Evolutionary conservation across 2,113 vertebrate species (phyloP).

Genomic region (Oreotrochilus melanogaster): DNA sequence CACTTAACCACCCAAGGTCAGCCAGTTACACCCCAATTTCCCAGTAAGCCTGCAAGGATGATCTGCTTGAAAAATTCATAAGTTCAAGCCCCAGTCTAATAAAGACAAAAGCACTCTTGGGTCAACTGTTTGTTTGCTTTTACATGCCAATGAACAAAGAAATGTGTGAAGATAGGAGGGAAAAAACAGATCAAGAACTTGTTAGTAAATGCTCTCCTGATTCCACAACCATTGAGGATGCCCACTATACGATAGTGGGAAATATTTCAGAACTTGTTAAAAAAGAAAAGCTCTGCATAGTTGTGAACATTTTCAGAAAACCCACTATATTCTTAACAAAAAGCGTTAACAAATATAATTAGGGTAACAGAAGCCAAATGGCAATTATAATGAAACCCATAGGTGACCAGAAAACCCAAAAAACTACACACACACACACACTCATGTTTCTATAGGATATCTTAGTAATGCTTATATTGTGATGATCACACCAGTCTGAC

Average conservation of each 20-base stretch:
- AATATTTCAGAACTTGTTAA: neutral
- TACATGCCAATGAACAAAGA: neutral
- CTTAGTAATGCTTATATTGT: neutral
- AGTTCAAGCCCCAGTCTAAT: neutral
- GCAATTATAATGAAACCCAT: neutral
- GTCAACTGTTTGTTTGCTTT: neutral
- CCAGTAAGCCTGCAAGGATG: neutral
- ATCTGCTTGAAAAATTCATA: neutral
- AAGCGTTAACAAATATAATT: neutral
- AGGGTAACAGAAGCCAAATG: neutral
- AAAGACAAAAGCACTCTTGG: neutral
- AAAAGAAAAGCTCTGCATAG: neutral
- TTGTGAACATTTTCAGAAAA: neutral
- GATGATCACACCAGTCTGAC: neutral
- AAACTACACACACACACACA: neutral
- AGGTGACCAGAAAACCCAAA: neutral
- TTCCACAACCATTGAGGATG: neutral
- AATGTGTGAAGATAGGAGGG: neutral
- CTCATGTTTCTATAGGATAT: neutral
- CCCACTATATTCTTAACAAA: neutral
- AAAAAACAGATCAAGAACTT: neutral
- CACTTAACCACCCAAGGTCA: neutral
- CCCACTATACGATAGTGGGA: neutral
- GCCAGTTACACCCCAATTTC: neutral
- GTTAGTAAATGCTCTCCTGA: neutral